Percentiles rank a stretch among this genome's conserved stretches.
These are phyloP conservation scores for Eriocheir sinensis DNA, from an alignment of 1,140 invertebrate species.

Conservation along the genomic window DNA sequence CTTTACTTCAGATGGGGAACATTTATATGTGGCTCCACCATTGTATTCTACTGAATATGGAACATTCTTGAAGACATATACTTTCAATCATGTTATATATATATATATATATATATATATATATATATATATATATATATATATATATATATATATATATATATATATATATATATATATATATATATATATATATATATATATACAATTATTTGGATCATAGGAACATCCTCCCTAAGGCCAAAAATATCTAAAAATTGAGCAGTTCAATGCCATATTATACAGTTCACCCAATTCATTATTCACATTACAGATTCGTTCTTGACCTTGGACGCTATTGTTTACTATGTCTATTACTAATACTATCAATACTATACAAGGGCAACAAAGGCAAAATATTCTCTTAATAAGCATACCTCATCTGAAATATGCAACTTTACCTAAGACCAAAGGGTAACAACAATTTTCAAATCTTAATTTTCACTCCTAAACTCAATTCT, in stretches of 20 bases:
- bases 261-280: slow-evolving; percentile 51
- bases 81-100: slow-evolving; percentile 1
- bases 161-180: slow-evolving; percentile 28
- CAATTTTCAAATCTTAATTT: no score
- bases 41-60: neutral
- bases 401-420: slow-evolving; percentile 14
- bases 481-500: neutral
- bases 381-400: neutral
- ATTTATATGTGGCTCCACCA: neutral
- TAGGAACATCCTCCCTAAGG: slow-evolving; percentile 65
- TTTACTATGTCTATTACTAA: slow-evolving; percentile 4
- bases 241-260: slow-evolving; percentile 53
- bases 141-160: neutral
- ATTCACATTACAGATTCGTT: slow-evolving; percentile 31
- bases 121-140: neutral
- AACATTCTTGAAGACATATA: slow-evolving; percentile 12
- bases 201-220: slow-evolving; percentile 38
- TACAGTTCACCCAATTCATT: slow-evolving; percentile 46
- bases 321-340: slow-evolving; percentile 3
- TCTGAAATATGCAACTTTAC: neutral
- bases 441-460: neutral
- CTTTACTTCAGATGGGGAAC: neutral
- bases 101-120: neutral
- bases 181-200: slow-evolving; percentile 28
- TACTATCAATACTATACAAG: neutral